Base-by-base conservation (phyloP, 2,113 vertebrate species). In the Manacus vitellinus region DNA sequence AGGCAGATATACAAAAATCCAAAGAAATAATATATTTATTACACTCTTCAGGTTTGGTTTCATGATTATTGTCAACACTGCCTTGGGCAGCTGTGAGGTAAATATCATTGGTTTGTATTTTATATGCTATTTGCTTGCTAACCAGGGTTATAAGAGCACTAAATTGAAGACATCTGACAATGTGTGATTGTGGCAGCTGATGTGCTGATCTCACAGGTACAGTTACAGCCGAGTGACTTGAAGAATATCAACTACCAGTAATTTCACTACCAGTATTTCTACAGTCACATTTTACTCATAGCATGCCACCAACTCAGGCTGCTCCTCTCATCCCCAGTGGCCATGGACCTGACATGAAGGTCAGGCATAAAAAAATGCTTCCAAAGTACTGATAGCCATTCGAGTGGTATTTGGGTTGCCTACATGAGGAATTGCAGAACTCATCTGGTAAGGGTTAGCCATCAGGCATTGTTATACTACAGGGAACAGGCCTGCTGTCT, bases 381-480 rank as follows among this genome's bases (percentile, higher is more conserved):
- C 52, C 39, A 33, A 8, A 37, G 33, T 43, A 9, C 56, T 49
- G n/a, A 11, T 25, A 33, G 12, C 52, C 2, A 1, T 85, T 65
- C 16, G 0, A 1, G 39, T 75, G 31, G 14, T 3, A 2, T 27
- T 44, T 61, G 62, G 2, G 10, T 30, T 79, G 61, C 16, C 23
- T 47, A 15, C 13, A 9, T 51, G 62, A 87, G 28, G 35, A 61
- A 51, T 30, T 62, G 28, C 31, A 82, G 54, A 4, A 1, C 7
- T 74, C 20, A 3, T 7, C 37, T 56, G 22, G 28, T 62, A 55
- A 54, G 30, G 21, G 30, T 70, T 52, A 74, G 51, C 47, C 4
- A 1, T 11, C 4, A 7, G 66, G 6, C 47, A 23, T 30, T 65
- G 46, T 35, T 1, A 0, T 67, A 31, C 41, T 4, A 2, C 44